These are phyloP conservation scores for Orestias chungarensis DNA, from an alignment of 2,797 vertebrate species.

Conservation along the genomic window DNA sequence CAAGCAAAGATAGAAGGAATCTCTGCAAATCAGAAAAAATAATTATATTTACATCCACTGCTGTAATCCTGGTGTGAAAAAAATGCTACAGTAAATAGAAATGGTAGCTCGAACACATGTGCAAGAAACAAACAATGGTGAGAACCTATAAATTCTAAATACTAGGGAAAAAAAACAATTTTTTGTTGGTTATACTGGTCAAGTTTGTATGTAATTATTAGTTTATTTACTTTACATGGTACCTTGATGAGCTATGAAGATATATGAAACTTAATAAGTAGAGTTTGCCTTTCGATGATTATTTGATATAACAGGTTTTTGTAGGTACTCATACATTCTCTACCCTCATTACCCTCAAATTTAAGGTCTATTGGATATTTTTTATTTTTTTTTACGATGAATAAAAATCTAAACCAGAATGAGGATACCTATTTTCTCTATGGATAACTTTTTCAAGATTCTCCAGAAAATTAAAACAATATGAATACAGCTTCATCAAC, in stretches of 20 bases:
- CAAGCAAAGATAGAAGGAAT: slow-evolving; percentile 76
- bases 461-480: no score
- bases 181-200: neutral
- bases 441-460: no score
- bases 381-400: no score
- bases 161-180: neutral
- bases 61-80: neutral
- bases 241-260: neutral
- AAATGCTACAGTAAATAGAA: neutral
- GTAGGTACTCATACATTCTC: no score
- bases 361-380: no score
- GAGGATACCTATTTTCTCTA: no score
- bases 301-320: no score
- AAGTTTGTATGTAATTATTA: neutral
- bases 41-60: neutral
- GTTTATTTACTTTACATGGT: neutral
- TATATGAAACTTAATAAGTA: no score
- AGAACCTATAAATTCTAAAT: neutral
- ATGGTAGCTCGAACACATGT: neutral
- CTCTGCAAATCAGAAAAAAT: slow-evolving; percentile 65
- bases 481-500: no score
- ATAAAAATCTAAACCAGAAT: no score
- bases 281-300: no score
- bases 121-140: neutral
- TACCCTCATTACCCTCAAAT: no score